Conservation (phyloP, 2,888 invertebrate genomes). For the Cylindroiulus punctatus region DNA sequence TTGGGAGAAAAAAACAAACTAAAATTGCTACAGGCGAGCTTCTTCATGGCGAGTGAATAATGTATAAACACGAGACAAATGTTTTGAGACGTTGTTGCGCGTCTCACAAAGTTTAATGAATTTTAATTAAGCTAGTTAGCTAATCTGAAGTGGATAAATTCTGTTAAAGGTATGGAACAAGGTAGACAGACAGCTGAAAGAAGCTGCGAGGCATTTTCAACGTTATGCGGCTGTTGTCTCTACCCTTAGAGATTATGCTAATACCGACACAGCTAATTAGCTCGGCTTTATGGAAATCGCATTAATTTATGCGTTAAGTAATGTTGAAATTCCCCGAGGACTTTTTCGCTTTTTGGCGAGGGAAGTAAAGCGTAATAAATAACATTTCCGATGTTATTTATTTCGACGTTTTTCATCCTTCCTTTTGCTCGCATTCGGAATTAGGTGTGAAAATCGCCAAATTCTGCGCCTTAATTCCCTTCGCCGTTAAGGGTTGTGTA, state of each 20-base stretch:
- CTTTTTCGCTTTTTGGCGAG: slow-evolving; percentile 23
- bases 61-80: background rate
- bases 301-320: slow-evolving; percentile 38
- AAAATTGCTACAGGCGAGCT: background rate
- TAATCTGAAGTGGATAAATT: background rate
- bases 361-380: background rate
- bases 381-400: slow-evolving; percentile 16
- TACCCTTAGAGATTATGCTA: slow-evolving; percentile 24
- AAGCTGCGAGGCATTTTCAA: no score
- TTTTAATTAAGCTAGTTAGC: slow-evolving; percentile 22
- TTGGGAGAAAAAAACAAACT: background rate
- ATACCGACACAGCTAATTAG: slow-evolving; percentile 34
- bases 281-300: slow-evolving; percentile 29
- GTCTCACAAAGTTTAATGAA: background rate
- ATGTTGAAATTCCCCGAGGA: slow-evolving; percentile 25
- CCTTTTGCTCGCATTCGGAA: background rate
- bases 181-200: background rate
- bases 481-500: background rate
- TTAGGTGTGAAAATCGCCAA: background rate
- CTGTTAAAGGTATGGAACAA: background rate
- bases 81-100: background rate
- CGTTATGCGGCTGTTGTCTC: background rate
- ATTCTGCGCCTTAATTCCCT: background rate
- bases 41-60: background rate
- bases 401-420: background rate